Conservation (phyloP, 2,113 vertebrate genomes). For the Theristicus caerulescens region DNA sequence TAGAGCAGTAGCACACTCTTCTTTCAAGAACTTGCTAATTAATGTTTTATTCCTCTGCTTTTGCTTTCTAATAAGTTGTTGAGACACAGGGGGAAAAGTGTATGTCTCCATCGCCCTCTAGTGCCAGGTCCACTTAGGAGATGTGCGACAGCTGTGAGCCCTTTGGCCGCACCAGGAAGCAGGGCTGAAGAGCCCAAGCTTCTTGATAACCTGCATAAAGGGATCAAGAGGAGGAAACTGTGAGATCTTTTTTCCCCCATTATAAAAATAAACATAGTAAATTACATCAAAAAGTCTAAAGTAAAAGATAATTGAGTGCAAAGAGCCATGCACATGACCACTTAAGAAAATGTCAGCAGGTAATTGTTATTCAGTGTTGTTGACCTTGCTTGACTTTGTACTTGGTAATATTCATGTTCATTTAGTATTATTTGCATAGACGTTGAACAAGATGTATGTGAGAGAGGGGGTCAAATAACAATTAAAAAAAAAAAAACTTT, state of each 20-base stretch:
- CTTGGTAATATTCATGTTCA: not conserved
- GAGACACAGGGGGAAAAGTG: not conserved
- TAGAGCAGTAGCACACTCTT: not conserved
- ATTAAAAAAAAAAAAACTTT: not conserved
- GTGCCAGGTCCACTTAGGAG: not conserved
- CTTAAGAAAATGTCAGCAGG: not conserved
- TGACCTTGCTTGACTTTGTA: not conserved
- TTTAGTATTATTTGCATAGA: not conserved
- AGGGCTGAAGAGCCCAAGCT: not conserved
- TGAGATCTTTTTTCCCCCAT: not conserved
- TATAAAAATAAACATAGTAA: not conserved
- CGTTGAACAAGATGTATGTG: not conserved
- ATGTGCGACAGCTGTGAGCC: rapidly evolving
- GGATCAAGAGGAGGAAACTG: not conserved
- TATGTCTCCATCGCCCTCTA: slow-evolving; percentile 39
- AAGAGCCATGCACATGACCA: not conserved
- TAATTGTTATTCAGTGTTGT: not conserved
- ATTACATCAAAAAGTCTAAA: not conserved
- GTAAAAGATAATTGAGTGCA: not conserved
- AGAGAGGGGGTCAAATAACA: not conserved
- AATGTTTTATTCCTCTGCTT: rapidly evolving
- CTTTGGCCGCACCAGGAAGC: rapidly evolving
- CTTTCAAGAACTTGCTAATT: not conserved
- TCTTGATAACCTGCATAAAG: not conserved
- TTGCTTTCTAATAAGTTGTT: not conserved